Base-by-base conservation (phyloP, 64 coral and sea anemone species). In the Hydrozoanthus tunicans region DNA sequence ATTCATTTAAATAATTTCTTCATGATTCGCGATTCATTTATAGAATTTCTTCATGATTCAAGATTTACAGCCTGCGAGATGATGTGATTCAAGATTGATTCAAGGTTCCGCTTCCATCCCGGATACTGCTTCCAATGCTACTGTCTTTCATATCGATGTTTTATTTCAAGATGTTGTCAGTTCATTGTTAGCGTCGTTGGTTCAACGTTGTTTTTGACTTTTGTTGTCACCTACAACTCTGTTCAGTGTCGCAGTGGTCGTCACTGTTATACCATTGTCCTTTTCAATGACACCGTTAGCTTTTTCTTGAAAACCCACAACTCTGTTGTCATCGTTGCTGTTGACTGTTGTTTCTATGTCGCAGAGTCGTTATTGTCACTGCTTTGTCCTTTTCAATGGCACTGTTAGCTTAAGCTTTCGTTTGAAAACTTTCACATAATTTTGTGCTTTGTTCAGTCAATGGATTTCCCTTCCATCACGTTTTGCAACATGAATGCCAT, bases 381-480 rank as follows among this genome's bases (percentile, higher is more conserved):
- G 71, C 5, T 26, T 11, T 32, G 71, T 74, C 76, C 5, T 20
- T 78, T 32, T 78, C 53, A 14, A 1, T 54, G 43, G 6, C 13
- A 78, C 69, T 15, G 67, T 72, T n/a, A 6, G 51, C 43, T 78
- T 3, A 15, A 14, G 13, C 53, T 54, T 56, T 17, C 32, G 32
- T 43, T 43, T 43, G 32, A 43, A 43, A 43, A 43, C 32, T 43
- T 43, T 1, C 76, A 78, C 15, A 14, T 11, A 78, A 6, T 78
- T 56, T 12, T 4, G 64, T 66, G 13, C 76, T 5, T 17, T 15
- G 14, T 83, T 53, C 27, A 83, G 80, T 51, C 60, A 51, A 17
- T 83, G 62, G 80, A 64, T 26, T 83, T 83, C 43, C 80, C 80
- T 51, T 66, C 80, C 27, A 64, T 83, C 15, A 83, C 80, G 0